Evolutionary conservation across 2,888 invertebrate genomes (phyloP).

Genomic region (Sarcophaga variegata): DNA sequence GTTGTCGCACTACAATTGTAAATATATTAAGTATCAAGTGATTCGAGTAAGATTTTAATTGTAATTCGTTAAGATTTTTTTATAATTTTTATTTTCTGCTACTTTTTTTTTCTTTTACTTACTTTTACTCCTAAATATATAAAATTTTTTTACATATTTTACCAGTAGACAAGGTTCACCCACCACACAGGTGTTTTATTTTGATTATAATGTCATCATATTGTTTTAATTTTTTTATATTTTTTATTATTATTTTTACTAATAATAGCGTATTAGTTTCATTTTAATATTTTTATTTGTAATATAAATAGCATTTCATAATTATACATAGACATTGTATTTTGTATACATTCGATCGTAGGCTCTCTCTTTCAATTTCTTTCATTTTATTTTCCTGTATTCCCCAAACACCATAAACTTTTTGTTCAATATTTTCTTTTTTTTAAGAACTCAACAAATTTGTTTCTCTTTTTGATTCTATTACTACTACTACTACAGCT

Average conservation of each 20-base stretch:
- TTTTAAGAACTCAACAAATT: not conserved
- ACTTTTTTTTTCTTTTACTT: constrained; percentile 31
- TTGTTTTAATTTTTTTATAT: constrained; percentile 10
- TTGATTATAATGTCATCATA: constrained; percentile 21
- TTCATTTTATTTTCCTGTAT: not conserved
- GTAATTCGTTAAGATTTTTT: constrained; percentile 42
- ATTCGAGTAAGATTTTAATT: constrained; percentile 63
- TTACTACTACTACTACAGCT: no score
- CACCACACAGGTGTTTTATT: constrained; percentile 32
- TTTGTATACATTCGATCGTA: not conserved
- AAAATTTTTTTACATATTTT: constrained; percentile 15
- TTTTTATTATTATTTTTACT: constrained; percentile 5
- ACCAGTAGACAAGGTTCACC: constrained; percentile 41
- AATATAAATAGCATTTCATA: constrained; percentile 46
- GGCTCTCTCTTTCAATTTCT: not conserved
- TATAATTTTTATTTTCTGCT: constrained; percentile 23
- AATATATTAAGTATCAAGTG: constrained; percentile 59
- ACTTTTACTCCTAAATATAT: constrained; percentile 14
- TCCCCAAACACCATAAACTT: constrained; percentile 15
- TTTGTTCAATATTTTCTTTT: not conserved
- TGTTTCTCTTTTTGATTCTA: no score
- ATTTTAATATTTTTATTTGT: constrained; percentile 50
- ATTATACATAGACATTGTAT: constrained; percentile 3
- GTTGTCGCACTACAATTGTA: constrained; percentile 58
- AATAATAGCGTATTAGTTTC: constrained; percentile 15